Percentiles rank a stretch among this genome's conserved stretches.
phyloP scores from a whole-genome alignment of 2,113 vertebrate species.

The Tiliqua scincoides region DNA sequence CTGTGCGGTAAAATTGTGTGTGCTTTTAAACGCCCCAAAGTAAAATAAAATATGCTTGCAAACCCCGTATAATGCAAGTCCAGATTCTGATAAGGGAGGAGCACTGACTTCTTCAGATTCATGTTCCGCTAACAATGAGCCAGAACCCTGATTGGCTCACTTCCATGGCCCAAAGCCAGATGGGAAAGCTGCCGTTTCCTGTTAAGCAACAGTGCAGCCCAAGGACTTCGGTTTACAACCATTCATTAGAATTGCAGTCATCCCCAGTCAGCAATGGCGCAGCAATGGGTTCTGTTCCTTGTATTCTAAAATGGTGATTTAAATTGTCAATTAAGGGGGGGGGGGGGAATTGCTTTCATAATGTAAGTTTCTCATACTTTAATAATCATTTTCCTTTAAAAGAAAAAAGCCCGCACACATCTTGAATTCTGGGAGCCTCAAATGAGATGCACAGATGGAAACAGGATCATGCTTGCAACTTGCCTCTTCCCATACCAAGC shows the following conservation, averaged over 20 bases:
- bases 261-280: background rate
- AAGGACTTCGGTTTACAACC: conserved; percentile 43
- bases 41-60: conserved; percentile 8
- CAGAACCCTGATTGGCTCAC: conserved; percentile 23
- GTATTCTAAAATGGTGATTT: no score
- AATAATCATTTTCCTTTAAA: no score
- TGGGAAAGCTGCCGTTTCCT: conserved; percentile 41
- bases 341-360: no score
- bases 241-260: background rate
- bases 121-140: conserved; percentile 39
- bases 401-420: no score
- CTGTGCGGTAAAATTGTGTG: conserved; percentile 8
- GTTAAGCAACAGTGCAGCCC: background rate
- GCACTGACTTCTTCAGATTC: background rate
- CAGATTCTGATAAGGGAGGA: conserved; percentile 28
- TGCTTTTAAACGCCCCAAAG: background rate
- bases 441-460: no score
- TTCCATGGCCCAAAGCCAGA: background rate
- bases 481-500: no score
- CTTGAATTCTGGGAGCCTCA: no score
- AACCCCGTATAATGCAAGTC: conserved; percentile 20
- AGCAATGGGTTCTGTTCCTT: no score
- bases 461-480: no score
- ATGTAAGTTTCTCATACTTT: no score
- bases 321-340: no score